Evolutionary conservation across 2,888 invertebrate species (phyloP).

Genomic region (Apamea anceps): DNA sequence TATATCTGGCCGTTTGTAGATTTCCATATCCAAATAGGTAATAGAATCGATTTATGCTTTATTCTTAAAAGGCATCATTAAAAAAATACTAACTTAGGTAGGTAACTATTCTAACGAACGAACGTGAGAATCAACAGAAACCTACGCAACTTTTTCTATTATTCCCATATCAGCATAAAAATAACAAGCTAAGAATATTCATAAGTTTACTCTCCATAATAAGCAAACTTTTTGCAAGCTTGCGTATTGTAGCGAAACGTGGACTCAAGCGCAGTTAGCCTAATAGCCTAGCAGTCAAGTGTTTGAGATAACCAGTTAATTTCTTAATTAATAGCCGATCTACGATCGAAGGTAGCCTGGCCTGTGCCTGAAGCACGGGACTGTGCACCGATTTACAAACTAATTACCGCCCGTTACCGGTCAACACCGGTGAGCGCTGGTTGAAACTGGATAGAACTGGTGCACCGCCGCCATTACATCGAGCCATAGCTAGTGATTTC

Average conservation of each 20-base stretch:
- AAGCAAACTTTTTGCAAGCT: slow-evolving; percentile 37
- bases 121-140: slow-evolving; percentile 36
- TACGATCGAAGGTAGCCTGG: slow-evolving; percentile 25
- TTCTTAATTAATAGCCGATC: slow-evolving; percentile 56
- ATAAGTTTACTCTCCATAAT: slow-evolving; percentile 40
- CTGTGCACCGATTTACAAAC: slow-evolving; percentile 51
- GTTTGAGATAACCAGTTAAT: slow-evolving; percentile 43
- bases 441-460: slow-evolving; percentile 31
- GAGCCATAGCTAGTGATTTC: background rate
- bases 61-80: background rate
- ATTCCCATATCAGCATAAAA: slow-evolving; percentile 47
- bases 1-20: background rate
- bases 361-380: slow-evolving; percentile 19
- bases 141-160: slow-evolving; percentile 14
- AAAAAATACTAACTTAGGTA: background rate
- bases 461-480: background rate
- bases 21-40: background rate
- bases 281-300: slow-evolving; percentile 32
- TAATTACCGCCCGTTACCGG: slow-evolving; percentile 49
- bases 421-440: slow-evolving; percentile 20
- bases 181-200: slow-evolving; percentile 52
- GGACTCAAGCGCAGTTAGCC: slow-evolving; percentile 14
- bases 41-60: no score
- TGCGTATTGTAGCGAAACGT: slow-evolving; percentile 34
- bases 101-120: background rate